These are phyloP conservation scores for Mormoops blainvillei DNA, from an alignment of 2,113 vertebrate species.

Conservation along the genomic window DNA sequence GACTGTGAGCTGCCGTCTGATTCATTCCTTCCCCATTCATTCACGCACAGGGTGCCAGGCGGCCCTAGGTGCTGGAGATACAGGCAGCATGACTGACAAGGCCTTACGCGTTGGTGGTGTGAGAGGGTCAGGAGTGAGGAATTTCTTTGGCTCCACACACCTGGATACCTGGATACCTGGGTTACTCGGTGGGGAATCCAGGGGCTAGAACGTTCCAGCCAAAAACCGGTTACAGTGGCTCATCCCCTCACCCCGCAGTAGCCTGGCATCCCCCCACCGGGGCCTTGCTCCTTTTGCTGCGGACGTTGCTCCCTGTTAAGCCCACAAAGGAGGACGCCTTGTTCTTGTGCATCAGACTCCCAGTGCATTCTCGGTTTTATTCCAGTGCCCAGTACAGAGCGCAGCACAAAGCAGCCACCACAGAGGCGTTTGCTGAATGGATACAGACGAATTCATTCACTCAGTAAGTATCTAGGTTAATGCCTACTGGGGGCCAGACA, in stretches of 20 bases:
- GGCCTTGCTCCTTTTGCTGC: background rate
- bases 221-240: background rate
- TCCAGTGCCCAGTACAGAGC: background rate
- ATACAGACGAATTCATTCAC: background rate
- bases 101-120: rapidly evolving
- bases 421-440: background rate
- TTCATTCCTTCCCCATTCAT: too few relatives aligned
- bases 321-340: rapidly evolving
- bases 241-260: background rate
- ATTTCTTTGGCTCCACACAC: background rate
- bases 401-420: background rate
- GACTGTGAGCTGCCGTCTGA: background rate
- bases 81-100: background rate
- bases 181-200: background rate
- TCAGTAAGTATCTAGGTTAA: background rate
- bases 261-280: too few relatives aligned
- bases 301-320: too few relatives aligned
- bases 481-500: background rate
- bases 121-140: background rate
- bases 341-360: background rate
- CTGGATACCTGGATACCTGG: too few relatives aligned
- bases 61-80: background rate
- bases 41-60: background rate
- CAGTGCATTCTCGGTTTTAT: background rate
- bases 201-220: too few relatives aligned